Percentiles rank a stretch among this genome's conserved stretches.
These are phyloP conservation scores for Microplitis mediator DNA, from an alignment of 1,140 invertebrate species.

Conservation along the genomic window DNA sequence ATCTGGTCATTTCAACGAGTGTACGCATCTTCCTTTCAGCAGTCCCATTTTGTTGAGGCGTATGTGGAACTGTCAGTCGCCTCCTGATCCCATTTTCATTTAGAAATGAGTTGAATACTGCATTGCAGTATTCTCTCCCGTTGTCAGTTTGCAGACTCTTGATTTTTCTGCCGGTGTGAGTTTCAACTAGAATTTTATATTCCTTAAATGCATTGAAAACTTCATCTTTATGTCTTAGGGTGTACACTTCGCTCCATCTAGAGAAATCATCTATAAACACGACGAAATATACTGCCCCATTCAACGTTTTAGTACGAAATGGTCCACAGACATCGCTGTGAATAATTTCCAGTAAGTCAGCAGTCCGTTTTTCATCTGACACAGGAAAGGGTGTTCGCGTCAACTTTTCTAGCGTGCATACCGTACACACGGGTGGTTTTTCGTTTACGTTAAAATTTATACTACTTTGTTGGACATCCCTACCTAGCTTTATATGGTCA, in stretches of 20 bases:
- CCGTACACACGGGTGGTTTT: slow-evolving; percentile 29
- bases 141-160: slow-evolving; percentile 53
- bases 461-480: neutral
- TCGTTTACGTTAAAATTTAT: slow-evolving; percentile 18
- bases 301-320: slow-evolving; percentile 46
- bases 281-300: slow-evolving; percentile 51
- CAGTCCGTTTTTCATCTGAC: slow-evolving; percentile 15
- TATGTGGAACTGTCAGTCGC: neutral
- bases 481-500: neutral
- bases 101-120: slow-evolving; percentile 42
- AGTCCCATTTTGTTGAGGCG: neutral
- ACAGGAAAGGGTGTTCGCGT: slow-evolving; percentile 28
- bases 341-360: slow-evolving; percentile 35
- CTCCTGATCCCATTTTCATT: neutral
- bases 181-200: slow-evolving; percentile 44
- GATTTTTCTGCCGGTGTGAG: slow-evolving; percentile 41
- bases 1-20: neutral
- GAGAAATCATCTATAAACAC: slow-evolving; percentile 58
- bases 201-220: slow-evolving; percentile 48
- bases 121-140: slow-evolving; percentile 51
- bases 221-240: slow-evolving; percentile 52
- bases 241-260: slow-evolving; percentile 48
- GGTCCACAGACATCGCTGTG: slow-evolving; percentile 57
- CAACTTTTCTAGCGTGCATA: slow-evolving; percentile 38
- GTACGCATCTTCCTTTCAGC: neutral